phyloP scores from a whole-genome alignment of 1,140 invertebrate species.

The Drosophila kikkawai region DNA sequence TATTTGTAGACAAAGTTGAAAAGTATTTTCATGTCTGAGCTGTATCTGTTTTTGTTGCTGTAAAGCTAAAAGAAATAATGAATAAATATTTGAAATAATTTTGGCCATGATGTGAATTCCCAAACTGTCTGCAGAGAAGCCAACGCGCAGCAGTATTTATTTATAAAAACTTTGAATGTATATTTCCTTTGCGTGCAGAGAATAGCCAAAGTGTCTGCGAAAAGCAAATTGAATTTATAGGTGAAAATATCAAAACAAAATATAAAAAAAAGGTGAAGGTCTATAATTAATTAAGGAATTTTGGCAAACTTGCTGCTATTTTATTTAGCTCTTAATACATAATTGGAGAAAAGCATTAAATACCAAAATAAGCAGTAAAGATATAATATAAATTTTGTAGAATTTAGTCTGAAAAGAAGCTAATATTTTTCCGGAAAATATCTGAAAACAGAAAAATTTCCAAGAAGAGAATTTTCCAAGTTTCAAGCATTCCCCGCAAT shows the following conservation, averaged over 20 bases:
- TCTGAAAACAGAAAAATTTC: not conserved
- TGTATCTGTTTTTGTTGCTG: slow-evolving; percentile 36
- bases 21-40: slow-evolving; percentile 54
- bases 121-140: slow-evolving; percentile 71
- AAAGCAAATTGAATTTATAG: slow-evolving; percentile 29
- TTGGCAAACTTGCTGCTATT: not conserved
- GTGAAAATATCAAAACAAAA: slow-evolving; percentile 9
- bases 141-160: slow-evolving; percentile 27
- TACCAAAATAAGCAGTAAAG: not conserved
- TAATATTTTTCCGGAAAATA: not conserved
- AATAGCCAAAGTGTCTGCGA: slow-evolving; percentile 63
- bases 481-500: not conserved
- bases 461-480: slow-evolving; percentile 1
- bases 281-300: slow-evolving; percentile 48
- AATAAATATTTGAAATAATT: slow-evolving; percentile 73
- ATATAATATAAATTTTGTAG: not conserved
- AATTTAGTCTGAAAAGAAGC: not conserved
- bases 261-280: slow-evolving; percentile 29
- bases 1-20: slow-evolving; percentile 49
- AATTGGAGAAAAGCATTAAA: not conserved
- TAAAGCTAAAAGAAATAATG: slow-evolving; percentile 54
- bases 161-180: slow-evolving; percentile 30
- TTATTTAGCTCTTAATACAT: not conserved
- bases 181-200: slow-evolving; percentile 22
- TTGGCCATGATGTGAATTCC: slow-evolving; percentile 76